Base-by-base conservation (phyloP, 1,140 invertebrate genomes). In the Plectus sambesii region DNA sequence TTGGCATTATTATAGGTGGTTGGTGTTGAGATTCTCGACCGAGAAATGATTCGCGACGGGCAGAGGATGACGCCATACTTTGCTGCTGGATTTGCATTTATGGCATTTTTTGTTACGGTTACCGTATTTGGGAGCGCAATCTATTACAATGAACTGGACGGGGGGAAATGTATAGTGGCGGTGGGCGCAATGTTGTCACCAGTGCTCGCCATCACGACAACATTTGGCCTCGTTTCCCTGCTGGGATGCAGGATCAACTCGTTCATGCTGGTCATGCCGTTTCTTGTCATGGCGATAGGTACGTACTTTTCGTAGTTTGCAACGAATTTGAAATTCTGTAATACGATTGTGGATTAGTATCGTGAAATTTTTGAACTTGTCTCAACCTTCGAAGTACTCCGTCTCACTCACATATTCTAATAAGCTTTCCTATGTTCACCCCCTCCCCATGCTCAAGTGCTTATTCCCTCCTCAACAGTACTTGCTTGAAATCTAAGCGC, bases 191-290 rank as follows among this genome's bases (percentile, higher is more conserved):
- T 49, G 4, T 20, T 66, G 22, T 56, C 60, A 26, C 62, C 65
- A 17, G 40, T 59, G 9, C 33, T 66, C 1, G 51, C 63, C 1
- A 51, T 66, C 24, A 51, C 57, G 1, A 42, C 56, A 3, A 53
- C 63, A 12, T 64, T 53, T 42, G 62, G 62, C 4, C 39, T 59
- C 3, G 48, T 64, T 8, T 57, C 62, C 1, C 35, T 61, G 2
- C 27, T 63, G 17, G 60, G 58, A 15, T 19, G 63, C 5, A 47
- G 63, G 15, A 51, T 59, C 2, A 64, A 64, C 38, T 64, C 62
- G 1, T 66, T 64, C 35, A 54, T 66, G 44, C 51, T 64, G 19
- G 53, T 64, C 9, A 59, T 66, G 54, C 62, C 62, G 2, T 63
- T 58, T 35, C 47, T 64, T 12, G 49, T 64, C 12, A 56, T 66